Conservation (phyloP, 2,888 invertebrate genomes). For the Lydus trimaculatus region DNA sequence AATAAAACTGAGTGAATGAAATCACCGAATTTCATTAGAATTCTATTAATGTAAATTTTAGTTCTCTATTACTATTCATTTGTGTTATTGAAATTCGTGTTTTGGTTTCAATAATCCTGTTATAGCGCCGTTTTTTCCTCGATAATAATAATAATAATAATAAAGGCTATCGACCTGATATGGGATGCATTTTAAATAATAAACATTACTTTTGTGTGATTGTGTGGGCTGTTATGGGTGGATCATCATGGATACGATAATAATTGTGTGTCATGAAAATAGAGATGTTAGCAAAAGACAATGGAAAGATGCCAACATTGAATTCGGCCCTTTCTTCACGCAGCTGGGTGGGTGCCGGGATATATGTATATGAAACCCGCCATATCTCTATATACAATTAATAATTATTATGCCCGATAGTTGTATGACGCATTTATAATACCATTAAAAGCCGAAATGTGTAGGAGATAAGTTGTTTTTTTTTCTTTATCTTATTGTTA, state of each 20-base stretch:
- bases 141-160: neutral
- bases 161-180: slow-evolving; percentile 21
- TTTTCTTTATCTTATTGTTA: neutral
- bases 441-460: slow-evolving; percentile 18
- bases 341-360: slow-evolving; percentile 44
- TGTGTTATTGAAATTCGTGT: neutral
- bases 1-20: neutral
- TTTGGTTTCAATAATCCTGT: neutral
- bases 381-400: slow-evolving; percentile 39
- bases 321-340: slow-evolving; percentile 36
- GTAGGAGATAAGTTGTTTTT: neutral
- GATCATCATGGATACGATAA: slow-evolving; percentile 39
- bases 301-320: slow-evolving; percentile 45
- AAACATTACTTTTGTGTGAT: slow-evolving; percentile 23
- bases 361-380: slow-evolving; percentile 29
- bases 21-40: neutral
- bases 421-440: slow-evolving; percentile 23
- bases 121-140: neutral
- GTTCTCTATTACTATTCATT: neutral
- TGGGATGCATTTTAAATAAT: slow-evolving; percentile 27
- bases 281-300: slow-evolving; percentile 50
- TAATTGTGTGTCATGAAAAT: slow-evolving; percentile 48
- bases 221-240: slow-evolving; percentile 38
- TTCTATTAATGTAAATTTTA: neutral
- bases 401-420: slow-evolving; percentile 20